A percentile compares a stretch with the other conserved stretches of the same genome.
These are phyloP conservation scores for Microplitis deprimator DNA, from an alignment of 2,888 invertebrate species.

Conservation along the genomic window DNA sequence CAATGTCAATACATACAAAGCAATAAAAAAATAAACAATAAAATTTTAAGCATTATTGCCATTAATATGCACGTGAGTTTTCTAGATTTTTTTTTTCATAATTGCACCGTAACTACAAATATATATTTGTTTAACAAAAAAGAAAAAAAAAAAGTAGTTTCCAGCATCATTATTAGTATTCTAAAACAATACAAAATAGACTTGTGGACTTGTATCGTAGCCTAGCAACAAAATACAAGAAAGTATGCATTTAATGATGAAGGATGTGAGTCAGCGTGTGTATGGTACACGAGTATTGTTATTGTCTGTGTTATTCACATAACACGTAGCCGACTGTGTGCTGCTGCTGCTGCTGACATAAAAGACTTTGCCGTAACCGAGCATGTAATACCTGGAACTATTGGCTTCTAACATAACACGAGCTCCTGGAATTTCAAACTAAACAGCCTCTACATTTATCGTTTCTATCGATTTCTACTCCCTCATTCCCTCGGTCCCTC, in stretches of 20 bases:
- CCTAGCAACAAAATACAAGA: neutral
- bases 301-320: conserved; percentile 19
- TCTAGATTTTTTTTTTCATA: no score
- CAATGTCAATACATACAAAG: no score
- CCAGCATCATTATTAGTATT: no score
- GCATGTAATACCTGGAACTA: conserved; percentile 52
- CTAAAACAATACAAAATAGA: no score
- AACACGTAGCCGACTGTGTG: conserved; percentile 16
- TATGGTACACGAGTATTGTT: neutral
- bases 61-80: no score
- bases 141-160: no score
- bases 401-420: conserved; percentile 43
- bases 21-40: no score
- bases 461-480: conserved; percentile 36
- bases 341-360: conserved; percentile 27
- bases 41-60: no score
- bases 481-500: conserved; percentile 29
- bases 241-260: conserved; percentile 1
- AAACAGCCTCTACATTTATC: conserved; percentile 28
- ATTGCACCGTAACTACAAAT: no score
- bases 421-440: conserved; percentile 40
- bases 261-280: conserved; percentile 1
- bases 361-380: conserved; percentile 46
- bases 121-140: no score
- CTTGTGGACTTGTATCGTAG: neutral